phyloP scores from a whole-genome alignment of 2,797 vertebrate species.

The Potorous gilbertii region DNA sequence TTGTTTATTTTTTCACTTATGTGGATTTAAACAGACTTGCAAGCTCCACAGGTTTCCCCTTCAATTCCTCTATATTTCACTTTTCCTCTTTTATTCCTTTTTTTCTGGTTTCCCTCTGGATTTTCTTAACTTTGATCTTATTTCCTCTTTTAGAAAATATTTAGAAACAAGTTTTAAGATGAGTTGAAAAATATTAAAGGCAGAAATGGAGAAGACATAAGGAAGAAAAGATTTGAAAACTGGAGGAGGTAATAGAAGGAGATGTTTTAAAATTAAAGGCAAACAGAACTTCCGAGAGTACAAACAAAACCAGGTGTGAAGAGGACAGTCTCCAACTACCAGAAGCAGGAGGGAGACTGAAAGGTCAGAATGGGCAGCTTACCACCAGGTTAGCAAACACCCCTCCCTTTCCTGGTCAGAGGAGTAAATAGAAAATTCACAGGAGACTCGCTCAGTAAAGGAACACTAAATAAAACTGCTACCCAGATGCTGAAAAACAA shows the following conservation, averaged over 20 bases:
- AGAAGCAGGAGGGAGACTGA: not conserved
- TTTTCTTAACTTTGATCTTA: not conserved
- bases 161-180: not conserved
- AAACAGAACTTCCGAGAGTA: conserved; percentile 58
- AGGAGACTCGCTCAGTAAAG: conserved; percentile 32
- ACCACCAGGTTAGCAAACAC: conserved; percentile 41
- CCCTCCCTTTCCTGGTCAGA: conserved; percentile 4
- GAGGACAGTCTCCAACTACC: not conserved
- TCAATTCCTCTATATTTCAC: not conserved
- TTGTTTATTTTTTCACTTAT: not conserved
- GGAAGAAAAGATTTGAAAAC: conserved; percentile 24
- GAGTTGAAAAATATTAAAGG: conserved; percentile 13
- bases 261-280: conserved; percentile 66
- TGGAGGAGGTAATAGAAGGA: conserved; percentile 46
- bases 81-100: not conserved
- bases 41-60: not conserved
- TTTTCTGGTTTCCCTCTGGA: not conserved
- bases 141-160: not conserved
- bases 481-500: conserved; percentile 9
- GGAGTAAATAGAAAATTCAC: conserved; percentile 59
- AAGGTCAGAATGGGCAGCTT: conserved; percentile 35
- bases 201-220: conserved; percentile 17
- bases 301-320: conserved; percentile 59
- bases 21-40: not conserved
- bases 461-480: conserved; percentile 64